Evolutionary conservation across 2,797 vertebrate species (phyloP).

Genomic region (Sebastes miniatus): DNA sequence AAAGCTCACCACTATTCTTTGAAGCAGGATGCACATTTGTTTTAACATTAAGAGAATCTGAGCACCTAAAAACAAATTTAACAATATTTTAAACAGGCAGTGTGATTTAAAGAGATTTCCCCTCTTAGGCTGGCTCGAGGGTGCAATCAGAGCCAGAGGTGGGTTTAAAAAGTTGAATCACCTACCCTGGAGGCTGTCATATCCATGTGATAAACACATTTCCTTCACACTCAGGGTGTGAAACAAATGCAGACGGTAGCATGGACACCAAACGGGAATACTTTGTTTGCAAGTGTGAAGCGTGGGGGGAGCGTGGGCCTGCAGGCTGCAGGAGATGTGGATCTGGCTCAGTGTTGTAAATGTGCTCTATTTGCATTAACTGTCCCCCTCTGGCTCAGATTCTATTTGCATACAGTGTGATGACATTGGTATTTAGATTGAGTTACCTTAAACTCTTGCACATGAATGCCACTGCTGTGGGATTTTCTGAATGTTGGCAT

Average conservation of each 20-base stretch:
- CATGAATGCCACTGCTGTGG: slow-evolving; percentile 12
- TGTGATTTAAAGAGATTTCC: neutral
- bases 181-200: neutral
- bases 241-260: slow-evolving; percentile 31
- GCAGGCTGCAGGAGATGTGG: neutral
- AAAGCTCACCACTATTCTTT: neutral
- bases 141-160: neutral
- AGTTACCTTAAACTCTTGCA: neutral
- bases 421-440: slow-evolving; percentile 32
- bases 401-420: slow-evolving; percentile 31
- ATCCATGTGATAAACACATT: slow-evolving; percentile 14
- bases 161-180: neutral
- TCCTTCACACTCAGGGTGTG: neutral
- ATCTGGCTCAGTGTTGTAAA: slow-evolving; percentile 49
- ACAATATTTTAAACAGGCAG: neutral
- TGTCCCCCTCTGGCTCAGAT: neutral
- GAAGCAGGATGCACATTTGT: neutral
- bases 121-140: neutral
- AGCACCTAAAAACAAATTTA: neutral
- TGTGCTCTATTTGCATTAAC: slow-evolving; percentile 59
- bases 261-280: slow-evolving; percentile 12
- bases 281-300: slow-evolving; percentile 49
- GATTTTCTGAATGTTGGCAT: slow-evolving; percentile 16
- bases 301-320: too few species aligned
- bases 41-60: neutral